Base-by-base conservation (phyloP, 2,113 vertebrate genomes). In the Takifugu flavidus region DNA sequence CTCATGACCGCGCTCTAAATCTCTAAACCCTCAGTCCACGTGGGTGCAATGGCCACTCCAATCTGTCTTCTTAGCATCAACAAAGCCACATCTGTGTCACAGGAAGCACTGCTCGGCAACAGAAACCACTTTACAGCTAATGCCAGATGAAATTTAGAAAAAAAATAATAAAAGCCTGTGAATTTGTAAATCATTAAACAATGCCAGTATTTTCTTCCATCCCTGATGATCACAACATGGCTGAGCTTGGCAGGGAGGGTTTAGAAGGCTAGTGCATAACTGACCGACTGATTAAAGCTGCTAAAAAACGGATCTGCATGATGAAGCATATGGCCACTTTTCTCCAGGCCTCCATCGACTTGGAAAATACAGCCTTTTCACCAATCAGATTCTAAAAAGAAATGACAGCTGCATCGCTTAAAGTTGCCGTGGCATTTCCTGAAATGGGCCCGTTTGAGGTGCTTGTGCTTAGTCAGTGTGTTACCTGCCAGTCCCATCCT, bases 1-100 rank as follows among this genome's bases (percentile, higher is more conserved):
- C 82, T 80, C 85, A 86, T 87, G 86, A 87, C 82, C 77, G 73
- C 65, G 42, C 50, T 77, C 56, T 79, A 80, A 85, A 82, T 75
- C 86, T 79, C 78, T 85, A 83, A 87, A 87, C 75, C 80, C 80
- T 70, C 60, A 45, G 66, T 46, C 63, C 59, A 60, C 56, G 73
- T 25, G 63, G 73, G 46, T 61, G 61, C 65, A 67, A 55, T 47
- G 47, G 34, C 70, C 53, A 56, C 62, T 60, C 54, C 53, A 56
- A n/a, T 49, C 59, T 63, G 59, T 70, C 77, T 72, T 74, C 76
- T 76, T 78, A 78, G 60, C 73, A 74, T 75, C 75, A 82, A 67
- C 71, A 72, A 61, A 56, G 60, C 60, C 53, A 64, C 59, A 70
- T 74, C 73, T 77, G 62, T 83, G 75, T 84, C 85, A 85, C 81